Evolutionary conservation across 1,140 invertebrate species (phyloP), one percentile per base, ranked within the genome.

Genomic region (Pseudomyrmex dendroicus): DNA sequence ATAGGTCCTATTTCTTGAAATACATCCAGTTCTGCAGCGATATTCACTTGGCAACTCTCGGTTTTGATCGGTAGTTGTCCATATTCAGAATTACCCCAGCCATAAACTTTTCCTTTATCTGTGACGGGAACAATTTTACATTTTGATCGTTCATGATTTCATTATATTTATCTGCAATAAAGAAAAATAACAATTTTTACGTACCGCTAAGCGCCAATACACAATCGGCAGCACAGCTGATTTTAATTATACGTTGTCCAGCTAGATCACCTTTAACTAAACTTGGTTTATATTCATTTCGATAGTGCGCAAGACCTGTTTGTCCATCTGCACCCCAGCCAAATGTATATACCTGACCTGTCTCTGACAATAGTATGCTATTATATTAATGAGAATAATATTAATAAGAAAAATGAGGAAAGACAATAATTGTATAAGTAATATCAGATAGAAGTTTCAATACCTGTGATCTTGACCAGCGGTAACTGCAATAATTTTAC

Each of bases 81-180:
- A 92, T 99, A 99, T 94, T 99, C 99, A 1, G 97, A 97, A 92
- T 99, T 99, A 22, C 99, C 99, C 98, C 99, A 99, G 0, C 98
- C 98, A 95, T 99, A 99, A 1, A 99, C 95, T 90, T 99, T 97
- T 20, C 98, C 98, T 91, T 97, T 96, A 88, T 98, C 98, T 97
- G 92, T 70, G 95, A 77, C 68, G 73, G 86, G 74, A 86, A 84
- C 50, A n/a, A 74, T 83, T 52, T 12, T 63, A 44, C 56, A 25
- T 50, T 22, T 50, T 15, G 12, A 10, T 52, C 50, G 25, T 22
- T 22, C 13, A 46, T 35, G 1, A 54, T 22, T 48, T 17, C 7
- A 54, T n/a, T 22, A 20, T 46, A 44, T 68, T 1, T 25, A 70
- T 48, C 48, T 22, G 35, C 62, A 77, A 46, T 9, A 76, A 56